phyloP scores from a whole-genome alignment of 2,113 vertebrate species.

The Tichodroma muraria region DNA sequence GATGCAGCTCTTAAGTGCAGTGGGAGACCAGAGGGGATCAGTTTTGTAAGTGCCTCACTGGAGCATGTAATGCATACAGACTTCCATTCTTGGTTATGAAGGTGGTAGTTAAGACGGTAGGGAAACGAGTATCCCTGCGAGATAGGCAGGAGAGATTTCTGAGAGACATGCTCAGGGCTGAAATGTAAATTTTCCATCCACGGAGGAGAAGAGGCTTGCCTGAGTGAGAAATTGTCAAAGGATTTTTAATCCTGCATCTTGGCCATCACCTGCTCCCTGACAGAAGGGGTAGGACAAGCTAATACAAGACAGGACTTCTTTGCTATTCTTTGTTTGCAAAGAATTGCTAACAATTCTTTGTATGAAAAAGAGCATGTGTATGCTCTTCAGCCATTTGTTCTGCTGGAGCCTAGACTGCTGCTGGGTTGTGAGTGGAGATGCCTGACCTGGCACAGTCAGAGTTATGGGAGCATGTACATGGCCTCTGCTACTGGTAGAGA shows the following conservation, averaged over 20 bases:
- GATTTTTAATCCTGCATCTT: background rate
- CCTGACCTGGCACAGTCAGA: background rate
- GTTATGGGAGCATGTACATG: accelerated
- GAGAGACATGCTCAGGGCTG: background rate
- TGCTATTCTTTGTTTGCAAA: too few species aligned
- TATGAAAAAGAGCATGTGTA: background rate
- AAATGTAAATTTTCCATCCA: background rate
- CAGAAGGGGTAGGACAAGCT: background rate
- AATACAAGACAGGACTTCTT: background rate
- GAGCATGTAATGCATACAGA: background rate
- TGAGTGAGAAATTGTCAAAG: background rate
- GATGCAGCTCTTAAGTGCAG: background rate
- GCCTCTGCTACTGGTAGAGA: background rate
- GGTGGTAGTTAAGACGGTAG: accelerated
- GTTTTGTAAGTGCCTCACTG: background rate
- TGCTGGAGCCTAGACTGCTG: background rate
- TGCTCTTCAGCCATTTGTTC: background rate
- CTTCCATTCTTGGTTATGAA: background rate
- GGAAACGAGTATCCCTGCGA: background rate
- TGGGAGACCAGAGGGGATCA: background rate
- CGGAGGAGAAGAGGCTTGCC: background rate
- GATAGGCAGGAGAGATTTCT: background rate
- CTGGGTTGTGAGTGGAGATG: too few species aligned
- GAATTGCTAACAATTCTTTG: too few species aligned
- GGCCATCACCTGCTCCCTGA: background rate